Evolutionary conservation across 2,888 invertebrate genomes (phyloP).

Genomic region (Brenthis daphne): DNA sequence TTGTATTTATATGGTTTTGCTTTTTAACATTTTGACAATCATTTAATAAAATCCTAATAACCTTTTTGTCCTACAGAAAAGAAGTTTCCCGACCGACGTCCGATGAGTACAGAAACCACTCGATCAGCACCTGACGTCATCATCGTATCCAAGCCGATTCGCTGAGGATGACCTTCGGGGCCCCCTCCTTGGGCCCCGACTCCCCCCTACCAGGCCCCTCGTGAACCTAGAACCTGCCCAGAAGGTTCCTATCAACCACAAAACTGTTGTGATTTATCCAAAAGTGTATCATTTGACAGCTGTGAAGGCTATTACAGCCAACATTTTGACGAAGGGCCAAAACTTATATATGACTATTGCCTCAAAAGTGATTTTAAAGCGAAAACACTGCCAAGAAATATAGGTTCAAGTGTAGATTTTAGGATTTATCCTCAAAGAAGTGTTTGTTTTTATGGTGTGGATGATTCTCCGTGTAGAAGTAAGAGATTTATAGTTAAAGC

Average conservation of each 20-base stretch:
- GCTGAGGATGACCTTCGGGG: slow-evolving; percentile 79
- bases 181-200: slow-evolving; percentile 76
- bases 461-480: slow-evolving; percentile 52
- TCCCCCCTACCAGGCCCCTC: slow-evolving; percentile 55
- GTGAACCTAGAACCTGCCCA: slow-evolving; percentile 61
- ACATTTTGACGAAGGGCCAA: slow-evolving; percentile 69
- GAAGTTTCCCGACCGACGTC: slow-evolving; percentile 78
- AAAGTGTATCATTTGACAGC: slow-evolving; percentile 63
- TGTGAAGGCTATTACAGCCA: slow-evolving; percentile 70
- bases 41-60: too few relatives aligned
- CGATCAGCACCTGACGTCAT: slow-evolving; percentile 96
- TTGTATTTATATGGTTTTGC: too few relatives aligned
- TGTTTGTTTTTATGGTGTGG: slow-evolving; percentile 67
- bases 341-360: slow-evolving; percentile 68
- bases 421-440: slow-evolving; percentile 61
- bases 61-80: slow-evolving; percentile 58
- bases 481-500: slow-evolving; percentile 63
- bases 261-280: slow-evolving; percentile 55
- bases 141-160: slow-evolving; percentile 83
- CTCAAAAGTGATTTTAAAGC: slow-evolving; percentile 71
- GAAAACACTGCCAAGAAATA: slow-evolving; percentile 69
- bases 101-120: slow-evolving; percentile 91
- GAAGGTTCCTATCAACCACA: slow-evolving; percentile 63
- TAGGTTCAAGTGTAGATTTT: slow-evolving; percentile 63
- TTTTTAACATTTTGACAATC: too few relatives aligned